Evolutionary conservation across 2,113 vertebrate species (phyloP), one percentile per base, ranked within the genome.

Genomic region (Ammodytes marinus): DNA sequence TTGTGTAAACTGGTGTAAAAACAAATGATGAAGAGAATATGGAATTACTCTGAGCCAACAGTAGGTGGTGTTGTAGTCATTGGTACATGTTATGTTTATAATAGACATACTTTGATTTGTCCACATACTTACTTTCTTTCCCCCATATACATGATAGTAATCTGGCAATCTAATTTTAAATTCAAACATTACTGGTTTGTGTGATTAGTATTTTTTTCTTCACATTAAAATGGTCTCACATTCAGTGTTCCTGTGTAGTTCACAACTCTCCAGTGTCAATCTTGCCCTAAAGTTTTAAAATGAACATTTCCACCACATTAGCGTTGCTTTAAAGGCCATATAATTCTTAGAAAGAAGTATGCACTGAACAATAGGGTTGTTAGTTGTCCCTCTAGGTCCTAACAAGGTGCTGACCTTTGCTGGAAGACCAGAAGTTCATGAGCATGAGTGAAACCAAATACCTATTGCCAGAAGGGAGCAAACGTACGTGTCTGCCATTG

Each of bases 351-450:
- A 77, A 50, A 59, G 66, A 59, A 15, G 4, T 2, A 6, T 74
- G 61, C 35, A 45, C 39, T 17, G 5, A 84, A 89, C 85, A 90
- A 91, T 89, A 39, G 63, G 40, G 67, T 69, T 70, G 69, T 60
- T 80, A 61, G 69, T 85, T 85, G 75, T 89, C 12, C 52, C 71
- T 71, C 60, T 65, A 85, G 79, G 65, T n/a, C 84, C 86, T 93
- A 92, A 92, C 90, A 90, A 91, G 87, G 85, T 87, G 82, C 78
- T 88, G 87, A 91, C 87, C 90, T 93, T 90, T 90, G 83, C 86
- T 72, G 76, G 74, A 74, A 70, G 52, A 81, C 68, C 77, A 88
- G 53, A 43, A 74, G 79, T 89, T 85, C 86, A 83, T 88, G 86
- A 92, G 85, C 86, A 78, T 17, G 57, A 89, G 79, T 90, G 90